Base-by-base conservation (phyloP, 2,113 vertebrate species). In the Nesoenas mayeri region DNA sequence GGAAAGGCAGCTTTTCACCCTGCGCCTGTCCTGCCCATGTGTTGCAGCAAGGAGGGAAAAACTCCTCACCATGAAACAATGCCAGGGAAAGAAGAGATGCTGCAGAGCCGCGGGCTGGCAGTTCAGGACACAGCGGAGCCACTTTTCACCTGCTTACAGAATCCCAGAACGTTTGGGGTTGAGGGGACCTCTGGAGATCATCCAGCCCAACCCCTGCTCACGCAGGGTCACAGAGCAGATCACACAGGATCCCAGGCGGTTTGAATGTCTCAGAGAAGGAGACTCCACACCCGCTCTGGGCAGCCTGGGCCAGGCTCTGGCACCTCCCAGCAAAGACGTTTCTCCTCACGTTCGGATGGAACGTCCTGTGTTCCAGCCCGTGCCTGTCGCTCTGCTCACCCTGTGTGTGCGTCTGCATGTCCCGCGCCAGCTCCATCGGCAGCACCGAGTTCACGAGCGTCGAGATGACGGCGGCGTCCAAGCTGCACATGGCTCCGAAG, bases 401-500 rank as follows among this genome's bases (percentile, higher is more conserved):
- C 95, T 99, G 99, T 0, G 98, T 99, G 98, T 99, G 98, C 1
- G 98, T 98, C 97, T 99, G 99, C 85, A 99, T 98, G 97, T 99
- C 99, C 47, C 99, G 97, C 4, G 99, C 99, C 95, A 99, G 98
- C 97, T 99, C 99, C 99, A 99, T 99, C 0, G 99, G 99, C 74
- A 99, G 98, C 96, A 99, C 98, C 1, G 99, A 99, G 64, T 99
- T 99, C n/a, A 99, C 98, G 4, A 99, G 98, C 0, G 98, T 98
- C 71, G 99, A 99, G 98, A 99, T 99, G 79, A 99, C 96, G 3
- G 98, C 97, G 10, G 99, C 98, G 0, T 99, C 99, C 85, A 99
- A 96, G 92, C 98, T 98, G 93, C 99, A 99, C 99, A 99, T 99
- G n/a, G 99, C 99, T 10, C 99, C 99, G 2, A 99, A 99, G 94